Evolutionary conservation across 2,888 invertebrate species (phyloP), one percentile per base, ranked within the genome.

Genomic region (Geophilus truncorum): DNA sequence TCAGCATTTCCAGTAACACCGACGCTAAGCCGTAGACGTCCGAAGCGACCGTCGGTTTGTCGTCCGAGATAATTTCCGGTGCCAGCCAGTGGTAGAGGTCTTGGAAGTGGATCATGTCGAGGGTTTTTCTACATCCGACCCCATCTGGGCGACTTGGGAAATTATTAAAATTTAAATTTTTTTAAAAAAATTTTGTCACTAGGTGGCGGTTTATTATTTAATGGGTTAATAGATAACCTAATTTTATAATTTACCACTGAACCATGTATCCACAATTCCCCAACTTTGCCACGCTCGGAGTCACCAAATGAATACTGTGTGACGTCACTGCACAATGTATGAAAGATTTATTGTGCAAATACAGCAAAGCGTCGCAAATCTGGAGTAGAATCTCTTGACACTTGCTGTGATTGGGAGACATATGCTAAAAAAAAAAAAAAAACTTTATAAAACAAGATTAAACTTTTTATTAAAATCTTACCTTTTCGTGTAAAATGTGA

Each of bases 271-370:
- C 88, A 83, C 88, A 87, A 83, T 88, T 87, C 21, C 87, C 87
- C 30, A 89, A 84, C 83, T 88, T 89, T 70, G 87, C 88, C 12
- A 84, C 83, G 79, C 84, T 83, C 15, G 84, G 83, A 51, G 84
- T 84, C 15, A 87, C 85, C 15, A 89, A 84, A 82, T 87, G 87
- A 23, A 89, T 84, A 32, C 88, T 86, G 84, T 88, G 88, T 1
- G 88, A 88, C 23, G 87, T 86, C 23, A 89, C 83, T 80, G 84
- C 85, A 83, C 87, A 86, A 83, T 89, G 89, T 0, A 88, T 83
- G 76, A 87, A 85, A 80, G 86, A 85, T 82, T 86, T 86, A 25
- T 86, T 84, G 83, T 89, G 89, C 4, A 89, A 84, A 83, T 86
- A 89, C 21, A 87, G 84, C 79, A 89, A 82, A 0, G 87, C 89